Evolutionary conservation across 2,113 vertebrate genomes (phyloP).

Genomic region (Capra hircus): DNA sequence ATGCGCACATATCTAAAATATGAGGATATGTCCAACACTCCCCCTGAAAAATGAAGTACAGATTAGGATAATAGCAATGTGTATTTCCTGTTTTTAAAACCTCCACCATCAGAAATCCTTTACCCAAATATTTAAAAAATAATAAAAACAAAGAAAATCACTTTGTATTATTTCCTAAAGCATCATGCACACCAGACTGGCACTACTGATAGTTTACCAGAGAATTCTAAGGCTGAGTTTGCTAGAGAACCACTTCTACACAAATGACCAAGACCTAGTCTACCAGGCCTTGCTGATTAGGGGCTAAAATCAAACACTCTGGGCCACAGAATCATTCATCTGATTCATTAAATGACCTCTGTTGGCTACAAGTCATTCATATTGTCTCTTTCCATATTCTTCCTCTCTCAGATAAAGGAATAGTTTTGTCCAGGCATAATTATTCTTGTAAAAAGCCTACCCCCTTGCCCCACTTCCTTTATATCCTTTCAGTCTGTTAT

Average conservation of each 20-base stretch:
- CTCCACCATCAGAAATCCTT: background rate
- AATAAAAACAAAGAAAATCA: background rate
- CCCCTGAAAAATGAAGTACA: background rate
- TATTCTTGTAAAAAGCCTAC: background rate
- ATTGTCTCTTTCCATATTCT: background rate
- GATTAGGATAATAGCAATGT: constrained; percentile 7
- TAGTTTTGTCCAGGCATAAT: background rate
- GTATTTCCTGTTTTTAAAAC: constrained; percentile 33
- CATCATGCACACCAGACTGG: background rate
- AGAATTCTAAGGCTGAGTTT: background rate
- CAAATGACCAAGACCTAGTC: background rate
- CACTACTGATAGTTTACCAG: background rate
- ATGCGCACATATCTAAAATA: background rate
- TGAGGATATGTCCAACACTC: background rate
- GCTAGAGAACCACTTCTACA: background rate
- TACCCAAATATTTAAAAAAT: constrained; percentile 22
- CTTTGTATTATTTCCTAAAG: constrained; percentile 15
- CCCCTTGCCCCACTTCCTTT: background rate
- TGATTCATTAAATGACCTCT: background rate
- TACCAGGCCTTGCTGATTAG: background rate
- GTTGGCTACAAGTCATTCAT: background rate
- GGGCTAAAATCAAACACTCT: background rate
- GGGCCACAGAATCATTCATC: background rate
- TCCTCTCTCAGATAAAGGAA: background rate
- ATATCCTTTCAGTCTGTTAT: background rate